Conservation (phyloP, 2,797 vertebrate genomes). For the Fratercula arctica region DNA sequence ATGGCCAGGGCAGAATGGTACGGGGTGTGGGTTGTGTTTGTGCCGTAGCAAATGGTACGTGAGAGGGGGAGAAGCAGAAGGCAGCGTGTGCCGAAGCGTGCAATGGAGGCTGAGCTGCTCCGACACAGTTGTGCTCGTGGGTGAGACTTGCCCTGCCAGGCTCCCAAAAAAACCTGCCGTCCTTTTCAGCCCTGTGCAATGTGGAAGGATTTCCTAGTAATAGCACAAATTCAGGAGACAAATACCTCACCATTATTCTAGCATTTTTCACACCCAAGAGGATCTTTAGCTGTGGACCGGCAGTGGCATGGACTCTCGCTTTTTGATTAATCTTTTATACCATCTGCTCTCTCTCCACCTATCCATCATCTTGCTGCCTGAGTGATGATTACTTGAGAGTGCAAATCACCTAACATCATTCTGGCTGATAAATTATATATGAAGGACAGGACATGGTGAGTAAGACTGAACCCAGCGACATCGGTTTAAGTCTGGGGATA, state of each 20-base stretch:
- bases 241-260: constrained; percentile 53
- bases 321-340: constrained; percentile 69
- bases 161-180: background rate
- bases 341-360: constrained; percentile 54
- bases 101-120: rapidly evolving
- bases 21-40: rapidly evolving
- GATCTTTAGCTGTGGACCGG: constrained; percentile 36
- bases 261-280: constrained; percentile 61
- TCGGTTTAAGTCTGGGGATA: background rate
- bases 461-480: constrained; percentile 9
- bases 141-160: background rate
- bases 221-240: constrained; percentile 51
- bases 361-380: constrained; percentile 60
- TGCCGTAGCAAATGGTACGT: rapidly evolving
- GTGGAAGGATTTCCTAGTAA: constrained; percentile 8
- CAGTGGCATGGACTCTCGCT: background rate
- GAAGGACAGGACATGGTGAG: constrained; percentile 25
- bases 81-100: background rate
- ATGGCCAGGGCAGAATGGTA: background rate
- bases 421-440: constrained; percentile 64
- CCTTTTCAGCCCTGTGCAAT: background rate
- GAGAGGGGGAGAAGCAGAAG: background rate
- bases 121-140: rapidly evolving
- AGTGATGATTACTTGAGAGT: constrained; percentile 65
- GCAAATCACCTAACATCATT: constrained; percentile 64